These are phyloP conservation scores for Gandaritis pyraliata DNA, from an alignment of 2,888 invertebrate species.

Conservation along the genomic window DNA sequence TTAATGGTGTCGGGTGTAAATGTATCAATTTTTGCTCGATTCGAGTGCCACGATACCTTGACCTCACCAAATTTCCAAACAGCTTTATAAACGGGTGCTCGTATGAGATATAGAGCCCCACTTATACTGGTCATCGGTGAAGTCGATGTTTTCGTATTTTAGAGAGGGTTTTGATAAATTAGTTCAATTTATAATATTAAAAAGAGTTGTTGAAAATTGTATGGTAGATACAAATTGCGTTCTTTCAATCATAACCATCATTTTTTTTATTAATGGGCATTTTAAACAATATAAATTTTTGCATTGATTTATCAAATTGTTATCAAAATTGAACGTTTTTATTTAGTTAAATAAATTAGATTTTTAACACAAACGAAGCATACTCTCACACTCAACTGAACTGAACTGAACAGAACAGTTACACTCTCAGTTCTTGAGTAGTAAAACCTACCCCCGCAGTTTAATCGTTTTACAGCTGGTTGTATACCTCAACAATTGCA, in stretches of 20 bases:
- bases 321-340: background rate
- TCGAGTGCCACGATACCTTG: constrained; percentile 19
- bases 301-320: too few relatives aligned
- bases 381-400: too few relatives aligned
- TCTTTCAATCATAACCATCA: too few relatives aligned
- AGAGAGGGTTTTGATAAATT: constrained; percentile 1
- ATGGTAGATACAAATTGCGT: too few relatives aligned
- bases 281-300: too few relatives aligned
- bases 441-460: constrained; percentile 6
- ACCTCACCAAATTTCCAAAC: constrained; percentile 6
- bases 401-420: background rate
- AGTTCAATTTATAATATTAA: background rate
- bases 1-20: constrained; percentile 30
- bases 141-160: constrained; percentile 4
- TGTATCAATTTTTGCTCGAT: constrained; percentile 25
- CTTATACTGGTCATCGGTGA: constrained; percentile 1
- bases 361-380: too few relatives aligned
- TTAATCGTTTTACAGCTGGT: constrained; percentile 8
- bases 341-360: background rate
- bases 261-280: background rate
- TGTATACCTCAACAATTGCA: background rate
- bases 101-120: constrained; percentile 4
- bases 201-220: too few relatives aligned
- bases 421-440: constrained; percentile 1
- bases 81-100: background rate